phyloP scores from a whole-genome alignment of 2,888 invertebrate species.

The Drosophila peninsularis region DNA sequence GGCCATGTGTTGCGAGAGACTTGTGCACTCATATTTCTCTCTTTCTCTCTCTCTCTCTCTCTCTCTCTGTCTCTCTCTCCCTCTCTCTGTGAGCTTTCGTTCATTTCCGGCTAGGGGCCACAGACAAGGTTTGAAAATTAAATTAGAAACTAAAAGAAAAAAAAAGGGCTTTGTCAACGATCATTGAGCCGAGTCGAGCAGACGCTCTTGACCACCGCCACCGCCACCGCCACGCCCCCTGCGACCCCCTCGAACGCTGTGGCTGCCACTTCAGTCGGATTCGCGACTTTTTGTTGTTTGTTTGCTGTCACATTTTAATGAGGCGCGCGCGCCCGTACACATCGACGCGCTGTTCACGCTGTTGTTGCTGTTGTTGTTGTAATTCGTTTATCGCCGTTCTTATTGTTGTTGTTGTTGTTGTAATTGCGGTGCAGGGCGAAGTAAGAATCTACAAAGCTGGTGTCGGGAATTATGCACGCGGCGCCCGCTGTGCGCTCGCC shows the following conservation, averaged over 20 bases:
- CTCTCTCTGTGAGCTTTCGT: background rate
- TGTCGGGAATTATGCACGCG: conserved; percentile 80
- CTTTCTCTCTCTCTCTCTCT: conserved; percentile 3
- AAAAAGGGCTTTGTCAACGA: conserved; percentile 28
- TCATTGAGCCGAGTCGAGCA: conserved; percentile 8
- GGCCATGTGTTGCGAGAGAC: conserved; percentile 19
- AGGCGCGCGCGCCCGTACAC: conserved; percentile 67
- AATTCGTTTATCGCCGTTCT: background rate
- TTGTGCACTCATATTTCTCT: conserved; percentile 39
- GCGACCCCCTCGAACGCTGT: background rate
- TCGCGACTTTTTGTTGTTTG: background rate
- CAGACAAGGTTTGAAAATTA: conserved; percentile 71
- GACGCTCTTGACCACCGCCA: background rate
- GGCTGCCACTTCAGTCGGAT: background rate
- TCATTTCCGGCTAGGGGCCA: conserved; percentile 46
- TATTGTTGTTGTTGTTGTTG: conserved; percentile 2
- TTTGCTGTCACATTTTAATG: conserved; percentile 50
- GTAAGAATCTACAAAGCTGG: conserved; percentile 65
- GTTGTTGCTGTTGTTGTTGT: conserved; percentile 5
- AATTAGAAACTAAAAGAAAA: conserved; percentile 63
- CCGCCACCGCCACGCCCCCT: background rate
- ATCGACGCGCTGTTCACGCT: conserved; percentile 35
- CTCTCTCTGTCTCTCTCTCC: background rate
- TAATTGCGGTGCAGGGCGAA: conserved; percentile 40
- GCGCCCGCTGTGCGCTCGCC: conserved; percentile 81